Percentiles rank a stretch among this genome's conserved stretches.
phyloP scores from a whole-genome alignment of 2,797 vertebrate species.

The Typhlichthys subterraneus region DNA sequence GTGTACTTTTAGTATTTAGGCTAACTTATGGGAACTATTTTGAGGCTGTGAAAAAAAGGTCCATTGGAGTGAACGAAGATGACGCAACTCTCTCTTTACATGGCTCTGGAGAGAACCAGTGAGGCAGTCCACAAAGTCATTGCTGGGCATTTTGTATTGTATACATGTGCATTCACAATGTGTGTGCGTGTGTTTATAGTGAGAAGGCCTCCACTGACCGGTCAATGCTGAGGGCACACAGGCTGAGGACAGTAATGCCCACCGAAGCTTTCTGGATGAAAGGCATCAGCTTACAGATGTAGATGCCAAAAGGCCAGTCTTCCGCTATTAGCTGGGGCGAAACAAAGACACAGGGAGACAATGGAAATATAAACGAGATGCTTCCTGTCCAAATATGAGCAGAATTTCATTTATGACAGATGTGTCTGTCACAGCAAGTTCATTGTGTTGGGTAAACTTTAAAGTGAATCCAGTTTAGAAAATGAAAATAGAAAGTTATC shows the following conservation, averaged over 20 bases:
- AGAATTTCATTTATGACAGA: conserved; percentile 5
- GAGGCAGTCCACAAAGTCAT: background rate
- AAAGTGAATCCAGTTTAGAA: conserved; percentile 5
- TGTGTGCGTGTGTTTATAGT: background rate
- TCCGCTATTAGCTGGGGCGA: conserved; percentile 79
- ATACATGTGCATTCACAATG: background rate
- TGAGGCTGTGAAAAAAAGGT: no score
- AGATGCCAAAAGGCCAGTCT: conserved; percentile 87
- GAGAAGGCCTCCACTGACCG: conserved; percentile 68
- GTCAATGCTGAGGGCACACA: conserved; percentile 89
- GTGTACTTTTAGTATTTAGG: no score
- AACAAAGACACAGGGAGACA: conserved; percentile 1
- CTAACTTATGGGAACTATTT: no score
- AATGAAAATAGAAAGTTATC: background rate
- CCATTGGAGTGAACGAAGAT: no score
- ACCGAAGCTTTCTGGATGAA: conserved; percentile 90
- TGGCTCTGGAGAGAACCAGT: no score
- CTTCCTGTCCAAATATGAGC: background rate
- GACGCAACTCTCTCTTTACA: no score
- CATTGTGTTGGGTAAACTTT: background rate
- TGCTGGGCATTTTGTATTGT: background rate
- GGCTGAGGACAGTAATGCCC: conserved; percentile 89
- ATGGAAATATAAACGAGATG: background rate
- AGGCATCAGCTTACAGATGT: conserved; percentile 85
- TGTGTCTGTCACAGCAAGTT: background rate